Evolutionary conservation across 2,797 vertebrate species (phyloP), one percentile per base, ranked within the genome.

Genomic region (Triplophysa bombifrons): DNA sequence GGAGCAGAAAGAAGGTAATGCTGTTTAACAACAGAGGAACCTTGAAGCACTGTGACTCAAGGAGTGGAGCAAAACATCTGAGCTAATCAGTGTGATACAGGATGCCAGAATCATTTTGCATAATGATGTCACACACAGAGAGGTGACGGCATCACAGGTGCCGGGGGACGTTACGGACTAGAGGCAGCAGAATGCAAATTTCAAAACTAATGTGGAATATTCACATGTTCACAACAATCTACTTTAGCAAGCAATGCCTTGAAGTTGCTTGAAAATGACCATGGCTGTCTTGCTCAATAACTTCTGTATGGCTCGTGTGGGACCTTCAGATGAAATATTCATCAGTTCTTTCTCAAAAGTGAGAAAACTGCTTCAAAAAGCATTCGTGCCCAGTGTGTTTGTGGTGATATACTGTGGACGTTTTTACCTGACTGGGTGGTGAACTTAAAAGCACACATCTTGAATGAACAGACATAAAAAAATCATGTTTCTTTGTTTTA

Each of bases 401-500:
- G 63, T 80, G 60, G 53, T 58, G 14, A 34, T 25, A 56, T 73
- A 50, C 70, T 34, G 20, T 72, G 63, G 70, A 58, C 61, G 27
- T 79, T 22, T 72, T 72, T 5, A 56, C 61, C 50, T 80, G 70
- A 48, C 25, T 67, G 70, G 25, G 70, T 56, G 63, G 44, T 67
- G 34, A 73, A 55, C 46, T 48, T 34, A 46, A 56, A 67, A 65
- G 48, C 17, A 17, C 34, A 27, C 56, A 80, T 66, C 55, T 60
- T n/a, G 46, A 79, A 71, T 30, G 19, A 61, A 75, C 41, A 85
- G 53, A 80, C 41, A 55, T 16, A 50, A 76, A 30, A 64, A 56
- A 66, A 58, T 46, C n/a, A 75, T 38, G 16, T 88, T 80, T 86
- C 22, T 83, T 74, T 78, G 64, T 84, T 87, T 86, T 85, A 85